Evolutionary conservation across 2,113 vertebrate species (phyloP), one percentile per base, ranked within the genome.

Genomic region (Climacteris rufus): DNA sequence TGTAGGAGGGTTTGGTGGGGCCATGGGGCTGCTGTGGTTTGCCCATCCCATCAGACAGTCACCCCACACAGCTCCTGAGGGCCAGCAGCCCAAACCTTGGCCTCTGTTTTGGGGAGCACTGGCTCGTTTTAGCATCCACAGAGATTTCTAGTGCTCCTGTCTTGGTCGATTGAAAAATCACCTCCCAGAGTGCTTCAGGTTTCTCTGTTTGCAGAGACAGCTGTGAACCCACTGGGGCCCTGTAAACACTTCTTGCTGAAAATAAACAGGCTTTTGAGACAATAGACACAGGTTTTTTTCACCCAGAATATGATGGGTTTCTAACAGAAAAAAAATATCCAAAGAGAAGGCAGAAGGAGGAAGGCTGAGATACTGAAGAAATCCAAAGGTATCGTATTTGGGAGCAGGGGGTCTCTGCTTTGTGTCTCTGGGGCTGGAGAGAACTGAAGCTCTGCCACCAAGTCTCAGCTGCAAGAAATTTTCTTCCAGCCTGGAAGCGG

Each of bases 71-170:
- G 23, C 13, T 61, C 54, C 80, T 50, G 9, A 2, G 40, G 47
- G 31, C 33, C 42, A 31, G 53, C 4, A 2, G 40, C 44, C 40
- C 49, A 30, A 22, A 59, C 0, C 0, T 71, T 5, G 37, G 10
- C 44, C n/a, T 53, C 45, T 71, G 0, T 56, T 89, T 59, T 10
- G 77, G 44, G 80, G 28, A 69, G 31, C 21, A 63, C 22, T 2
- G 25, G 20, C 2, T 92, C 5, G 0, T 45, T 87, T 86, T 15
- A 57, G 8, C n/a, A 27, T 27, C 9, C 7, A 21, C 28, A 54
- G 70, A 45, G 57, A 64, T 56, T 93, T 72, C 31, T 25, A 13
- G 20, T 12, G 50, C 35, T 92, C 22, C 35, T 70, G n/a, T 79
- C 70, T 83, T 39, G 31, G n/a, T 50, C 9, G 19, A 59, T 1